Conservation (phyloP, 92 coral and sea anemone genomes). For the Phenganax subtilis region DNA sequence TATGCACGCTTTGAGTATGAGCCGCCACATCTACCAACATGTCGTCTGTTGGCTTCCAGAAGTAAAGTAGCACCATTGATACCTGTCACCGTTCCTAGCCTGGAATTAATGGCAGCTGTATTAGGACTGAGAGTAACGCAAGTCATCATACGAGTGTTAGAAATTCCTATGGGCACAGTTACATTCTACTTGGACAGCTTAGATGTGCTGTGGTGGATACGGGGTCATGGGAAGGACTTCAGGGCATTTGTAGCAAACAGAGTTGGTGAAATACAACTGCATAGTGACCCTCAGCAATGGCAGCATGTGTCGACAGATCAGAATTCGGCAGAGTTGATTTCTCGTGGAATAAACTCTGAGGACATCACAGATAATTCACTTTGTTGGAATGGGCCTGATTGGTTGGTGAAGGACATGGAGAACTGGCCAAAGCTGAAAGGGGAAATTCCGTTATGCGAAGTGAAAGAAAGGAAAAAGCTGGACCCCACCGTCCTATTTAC, state of each 20-base stretch:
- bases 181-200: conserved; percentile 26
- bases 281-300: conserved; percentile 48
- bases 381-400: conserved; percentile 58
- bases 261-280: conserved; percentile 51
- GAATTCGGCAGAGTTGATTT: conserved; percentile 25
- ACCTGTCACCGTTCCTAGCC: conserved; percentile 47
- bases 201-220: conserved; percentile 58
- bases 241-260: conserved; percentile 55
- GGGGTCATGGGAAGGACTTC: conserved; percentile 43
- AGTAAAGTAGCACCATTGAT: conserved; percentile 39
- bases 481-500: background rate
- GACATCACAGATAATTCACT: conserved; percentile 30
- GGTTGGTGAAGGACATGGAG: conserved; percentile 24
- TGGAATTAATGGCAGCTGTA: conserved; percentile 52
- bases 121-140: conserved; percentile 53
- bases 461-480: conserved; percentile 28
- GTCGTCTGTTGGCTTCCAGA: conserved; percentile 43
- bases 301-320: conserved; percentile 42
- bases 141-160: conserved; percentile 28
- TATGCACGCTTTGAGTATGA: too few relatives aligned
- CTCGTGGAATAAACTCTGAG: conserved; percentile 38
- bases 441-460: background rate
- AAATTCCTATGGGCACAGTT: conserved; percentile 38
- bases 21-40: background rate
- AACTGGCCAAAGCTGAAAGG: background rate